phyloP scores from a whole-genome alignment of 2,888 invertebrate genomes.

The Aricia artaxerxes region DNA sequence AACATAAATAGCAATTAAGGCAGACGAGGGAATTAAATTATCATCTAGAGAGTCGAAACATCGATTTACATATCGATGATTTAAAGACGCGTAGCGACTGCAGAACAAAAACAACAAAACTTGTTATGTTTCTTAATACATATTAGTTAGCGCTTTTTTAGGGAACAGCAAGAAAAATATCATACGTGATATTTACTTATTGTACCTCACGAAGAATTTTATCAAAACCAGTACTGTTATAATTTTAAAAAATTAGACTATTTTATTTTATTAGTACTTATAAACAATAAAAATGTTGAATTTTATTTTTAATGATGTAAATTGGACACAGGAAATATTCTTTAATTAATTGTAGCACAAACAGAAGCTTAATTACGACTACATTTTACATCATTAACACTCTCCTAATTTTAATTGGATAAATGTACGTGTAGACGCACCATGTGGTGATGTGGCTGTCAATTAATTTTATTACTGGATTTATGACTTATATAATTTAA shows the following conservation, averaged over 20 bases:
- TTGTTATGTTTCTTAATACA: too few relatives aligned
- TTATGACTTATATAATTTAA: not conserved
- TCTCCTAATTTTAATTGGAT: not conserved
- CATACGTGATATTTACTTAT: too few relatives aligned
- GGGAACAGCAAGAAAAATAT: too few relatives aligned
- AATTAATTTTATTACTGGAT: slow-evolving; percentile 3
- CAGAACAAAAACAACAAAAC: not conserved
- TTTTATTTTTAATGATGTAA: not conserved
- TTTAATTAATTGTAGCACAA: not conserved
- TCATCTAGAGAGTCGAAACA: slow-evolving; percentile 46
- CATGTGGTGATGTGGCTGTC: not conserved
- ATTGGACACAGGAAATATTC: not conserved
- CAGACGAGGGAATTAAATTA: slow-evolving; percentile 32
- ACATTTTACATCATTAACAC: slow-evolving; percentile 10
- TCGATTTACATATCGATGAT: slow-evolving; percentile 64
- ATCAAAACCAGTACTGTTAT: not conserved
- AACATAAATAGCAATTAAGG: slow-evolving; percentile 34
- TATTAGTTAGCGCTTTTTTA: too few relatives aligned
- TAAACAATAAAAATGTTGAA: not conserved
- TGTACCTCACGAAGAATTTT: not conserved
- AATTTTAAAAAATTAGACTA: too few relatives aligned
- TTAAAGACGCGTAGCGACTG: slow-evolving; percentile 27
- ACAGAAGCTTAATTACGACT: slow-evolving; percentile 13
- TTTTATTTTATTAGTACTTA: not conserved
- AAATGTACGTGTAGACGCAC: not conserved